Conservation (phyloP, 1,140 invertebrate genomes). For the Alviniconcha marisindica region DNA sequence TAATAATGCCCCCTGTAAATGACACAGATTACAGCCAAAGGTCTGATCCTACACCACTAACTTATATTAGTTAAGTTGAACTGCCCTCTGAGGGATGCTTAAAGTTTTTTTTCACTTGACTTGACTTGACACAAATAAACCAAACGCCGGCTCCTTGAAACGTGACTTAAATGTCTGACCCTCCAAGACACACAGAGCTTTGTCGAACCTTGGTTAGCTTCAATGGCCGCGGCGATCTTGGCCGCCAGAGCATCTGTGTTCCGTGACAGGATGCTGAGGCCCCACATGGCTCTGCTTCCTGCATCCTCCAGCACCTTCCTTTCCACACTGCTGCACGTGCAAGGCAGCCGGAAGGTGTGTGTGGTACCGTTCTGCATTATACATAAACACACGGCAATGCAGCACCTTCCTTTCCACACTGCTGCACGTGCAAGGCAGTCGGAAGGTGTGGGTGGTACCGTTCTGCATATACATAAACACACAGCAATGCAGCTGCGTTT, state of each 20-base stretch:
- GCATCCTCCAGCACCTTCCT: conserved; percentile 15
- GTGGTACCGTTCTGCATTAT: conserved; percentile 20
- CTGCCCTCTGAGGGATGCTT: too few species aligned
- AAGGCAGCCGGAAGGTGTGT: neutral
- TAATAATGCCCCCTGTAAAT: too few species aligned
- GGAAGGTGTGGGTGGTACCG: neutral
- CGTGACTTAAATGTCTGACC: too few species aligned
- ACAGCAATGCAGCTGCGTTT: neutral
- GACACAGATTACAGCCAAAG: too few species aligned
- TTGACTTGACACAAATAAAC: too few species aligned
- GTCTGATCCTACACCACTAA: too few species aligned
- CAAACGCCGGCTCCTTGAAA: too few species aligned
- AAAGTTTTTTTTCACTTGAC: too few species aligned
- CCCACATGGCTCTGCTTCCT: conserved; percentile 42
- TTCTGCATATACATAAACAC: conserved; percentile 22
- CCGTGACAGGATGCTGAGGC: conserved; percentile 38
- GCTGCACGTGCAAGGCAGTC: conserved; percentile 6
- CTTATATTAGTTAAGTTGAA: too few species aligned
- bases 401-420: conserved; percentile 1
- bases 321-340: neutral
- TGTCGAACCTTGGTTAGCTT: conserved; percentile 33
- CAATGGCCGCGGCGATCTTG: conserved; percentile 31
- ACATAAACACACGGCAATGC: too few species aligned
- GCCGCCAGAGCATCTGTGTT: conserved; percentile 39
- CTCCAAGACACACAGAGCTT: too few species aligned